Evolutionary conservation across 2,888 invertebrate species (phyloP), one percentile per base, ranked within the genome.

Genomic region (Caradrina kadenii): DNA sequence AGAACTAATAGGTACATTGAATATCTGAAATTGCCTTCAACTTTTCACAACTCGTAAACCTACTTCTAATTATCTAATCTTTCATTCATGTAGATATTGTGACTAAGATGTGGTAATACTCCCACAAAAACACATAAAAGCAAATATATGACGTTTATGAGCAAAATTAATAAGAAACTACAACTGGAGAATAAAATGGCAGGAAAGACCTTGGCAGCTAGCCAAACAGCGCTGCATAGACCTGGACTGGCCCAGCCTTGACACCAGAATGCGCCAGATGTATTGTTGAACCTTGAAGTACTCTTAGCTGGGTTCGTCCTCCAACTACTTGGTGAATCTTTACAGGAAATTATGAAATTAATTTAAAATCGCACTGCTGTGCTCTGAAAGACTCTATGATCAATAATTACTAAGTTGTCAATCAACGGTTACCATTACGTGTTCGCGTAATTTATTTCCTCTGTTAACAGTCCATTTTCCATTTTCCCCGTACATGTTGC

Each of bases 191-290:
- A 76, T 76, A 81, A 77, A 82, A 78, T 78, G 73, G 72, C 78
- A 75, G 73, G 73, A 62, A 78, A 75, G 72, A 72, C 62, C 80
- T 76, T 85, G 83, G 83, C 75, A 70, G 50, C 42, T 5, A 19
- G 78, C 85, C 81, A 80, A 80, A 68, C 63, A 73, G 63, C 67
- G 77, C 76, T 81, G 67, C 65, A 76, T 75, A 80, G 73, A 74
- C 81, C 84, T 73, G 76, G 71, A 80, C 66, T 76, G 79, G 68
- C 82, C 82, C 69, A 80, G 73, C 84, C 86, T 85, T 82, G 84
- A 84, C 81, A 84, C 73, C 71, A 72, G 75, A 72, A 69, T 79
- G 87, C 82, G 76, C 84, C 68, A 74, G 71, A 76, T 76, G 73
- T 76, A 77, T 77, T 76, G 78, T 76, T 68, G 55, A 79, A 73